phyloP scores from a whole-genome alignment of 2,113 vertebrate genomes.

The Theropithecus gelada region DNA sequence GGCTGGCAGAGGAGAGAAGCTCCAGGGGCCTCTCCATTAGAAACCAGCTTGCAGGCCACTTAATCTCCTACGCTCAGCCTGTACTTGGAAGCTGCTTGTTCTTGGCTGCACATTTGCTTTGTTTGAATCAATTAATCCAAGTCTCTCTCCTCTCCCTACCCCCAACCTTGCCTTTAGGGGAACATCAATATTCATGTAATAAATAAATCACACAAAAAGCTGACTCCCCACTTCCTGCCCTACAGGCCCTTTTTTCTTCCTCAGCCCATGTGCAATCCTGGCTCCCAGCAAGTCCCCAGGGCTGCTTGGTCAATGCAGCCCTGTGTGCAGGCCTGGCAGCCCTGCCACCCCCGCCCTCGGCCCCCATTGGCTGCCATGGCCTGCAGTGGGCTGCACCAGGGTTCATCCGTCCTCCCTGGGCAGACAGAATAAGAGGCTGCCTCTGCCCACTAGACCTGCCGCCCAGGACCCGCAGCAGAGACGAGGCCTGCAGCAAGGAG shows the following conservation, averaged over 20 bases:
- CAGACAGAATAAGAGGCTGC: conserved; percentile 39
- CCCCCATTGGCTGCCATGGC: conserved; percentile 40
- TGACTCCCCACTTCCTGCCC: conserved; percentile 60
- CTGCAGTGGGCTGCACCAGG: background rate
- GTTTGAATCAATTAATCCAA: background rate
- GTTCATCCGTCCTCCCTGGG: background rate
- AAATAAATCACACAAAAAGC: conserved; percentile 28
- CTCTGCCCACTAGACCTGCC: background rate
- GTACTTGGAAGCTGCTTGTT: background rate
- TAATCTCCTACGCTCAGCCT: background rate
- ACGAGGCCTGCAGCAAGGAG: background rate
- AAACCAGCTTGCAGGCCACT: background rate
- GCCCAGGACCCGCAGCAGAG: background rate
- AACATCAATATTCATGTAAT: conserved; percentile 2
- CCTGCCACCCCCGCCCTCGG: background rate
- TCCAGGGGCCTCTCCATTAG: background rate
- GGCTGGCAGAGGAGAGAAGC: background rate
- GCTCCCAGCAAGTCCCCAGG: background rate
- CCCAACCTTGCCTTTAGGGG: background rate
- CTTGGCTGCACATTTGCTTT: background rate
- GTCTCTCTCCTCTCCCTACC: background rate
- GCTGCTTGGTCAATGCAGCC: conserved; percentile 39
- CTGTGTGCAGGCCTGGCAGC: conserved; percentile 19
- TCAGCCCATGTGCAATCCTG: background rate
- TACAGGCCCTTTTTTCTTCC: background rate